Base-by-base conservation (phyloP, 2,888 invertebrate genomes). In the Tridacna crocea region DNA sequence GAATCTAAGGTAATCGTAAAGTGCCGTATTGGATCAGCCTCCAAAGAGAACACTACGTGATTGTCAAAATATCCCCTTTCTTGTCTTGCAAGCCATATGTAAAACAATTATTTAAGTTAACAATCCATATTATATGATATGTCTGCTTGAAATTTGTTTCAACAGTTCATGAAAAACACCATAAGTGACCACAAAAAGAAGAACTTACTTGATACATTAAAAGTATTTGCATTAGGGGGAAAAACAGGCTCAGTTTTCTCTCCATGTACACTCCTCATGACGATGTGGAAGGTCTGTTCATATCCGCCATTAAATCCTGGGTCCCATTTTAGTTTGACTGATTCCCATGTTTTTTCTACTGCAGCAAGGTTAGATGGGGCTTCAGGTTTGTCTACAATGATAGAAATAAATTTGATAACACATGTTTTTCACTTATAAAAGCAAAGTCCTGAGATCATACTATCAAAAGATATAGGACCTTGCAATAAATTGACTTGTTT, bases 221-320 rank as follows among this genome's bases (percentile, higher is more conserved):
- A 91, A n/a, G 79, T 86, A 22, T 81, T 80, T 27, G 83, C 87
- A 26, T 84, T 79, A 2, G 72, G 68, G 27, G 90, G 89, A 48
- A 82, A 76, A 12, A 90, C 83, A 48, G 88, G 83, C 15, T 84
- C 85, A 11, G 81, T 83, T 46, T 82, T 84, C 65, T 86, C 85
- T 22, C 87, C 83, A 60, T 85, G 75, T 12, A 87, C 77, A 61
- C 88, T 88, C 47, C 81, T 86, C 51, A 81, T 82, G 12, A 81
- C 80, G 3, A 91, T 75, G 65, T 86, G 80, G 83, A 92, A 93
- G 0, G 80, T 79, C 83, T 93, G 93, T n/a, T 80, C 74, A 72
- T 88, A 89, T 0, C 93, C 93, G 3, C 93, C 93, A 79, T 93
- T 83, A 77, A 93, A 93, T 0, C 93, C 93, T 36, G 91, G 84